Evolutionary conservation across 2,888 invertebrate species (phyloP), one percentile per base, ranked within the genome.

Genomic region (Caenorhabditis sp.): DNA sequence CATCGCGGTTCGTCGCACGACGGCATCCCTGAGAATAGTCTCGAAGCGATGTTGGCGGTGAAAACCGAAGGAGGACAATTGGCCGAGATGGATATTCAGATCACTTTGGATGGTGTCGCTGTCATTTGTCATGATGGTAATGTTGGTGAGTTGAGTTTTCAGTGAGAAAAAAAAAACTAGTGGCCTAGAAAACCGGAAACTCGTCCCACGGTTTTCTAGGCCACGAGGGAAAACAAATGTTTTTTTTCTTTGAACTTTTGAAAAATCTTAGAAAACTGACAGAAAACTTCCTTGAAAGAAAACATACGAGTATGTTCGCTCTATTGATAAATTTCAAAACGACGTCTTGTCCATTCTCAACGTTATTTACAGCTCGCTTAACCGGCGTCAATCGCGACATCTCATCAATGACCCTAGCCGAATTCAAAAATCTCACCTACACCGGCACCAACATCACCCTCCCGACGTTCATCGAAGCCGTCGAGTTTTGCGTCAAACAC

Each of bases 31-130:
- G 74, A 74, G 61, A 74, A 74, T 49, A 64, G 63, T 62, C 54
- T 74, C 58, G 63, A 66, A 43, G 69, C 74, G 27, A 63, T 69
- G 21, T 58, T 36, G 36, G 74, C 74, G 6, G 74, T 69, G 53
- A 74, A 67, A 50, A 58, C 1, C 10, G 70, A 75, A 31, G 75
- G 75, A 19, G 70, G 67, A 37, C 75, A 75, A 49, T 55, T 75
- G 54, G 68, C 63, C 2, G 75, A 75, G 51, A 75, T 70, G 70
- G 75, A 75, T 53, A 70, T 70, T 53, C 67, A 71, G 58, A 65
- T 70, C 23, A 74, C 74, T 27, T 55, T 31, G 1, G 74, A 74
- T 54, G 64, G 64, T 3, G 69, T 69, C 1, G 66, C 74, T 5
- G 74, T 74, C 5, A 74, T 74, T 49, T 69, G 62, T 49, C 74